Evolutionary conservation across 2,113 vertebrate genomes (phyloP), one percentile per base, ranked within the genome.

Genomic region (Pomatorhinus ruficollis): DNA sequence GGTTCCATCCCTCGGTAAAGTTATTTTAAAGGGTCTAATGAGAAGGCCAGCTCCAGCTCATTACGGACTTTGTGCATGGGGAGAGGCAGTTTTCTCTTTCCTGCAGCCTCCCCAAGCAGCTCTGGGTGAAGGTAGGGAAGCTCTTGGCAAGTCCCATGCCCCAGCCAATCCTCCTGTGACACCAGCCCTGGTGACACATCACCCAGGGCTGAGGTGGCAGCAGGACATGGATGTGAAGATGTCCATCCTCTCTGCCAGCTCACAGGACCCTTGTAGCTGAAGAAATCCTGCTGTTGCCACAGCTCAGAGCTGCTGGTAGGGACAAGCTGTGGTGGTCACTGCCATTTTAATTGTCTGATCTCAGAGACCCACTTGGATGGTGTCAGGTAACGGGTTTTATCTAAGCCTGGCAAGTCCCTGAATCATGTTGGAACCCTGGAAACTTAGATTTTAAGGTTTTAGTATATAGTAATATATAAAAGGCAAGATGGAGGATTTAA

Each of bases 31-130:
- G 6, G 7, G 12, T 53, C 25, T 92, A 83, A 93, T 2, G 37
- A 83, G 77, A 65, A 15, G 60, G 45, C 23, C 65, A 60, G 8
- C 19, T 65, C 25, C 70, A 84, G 44, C 69, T 94, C 74, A 57
- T 87, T 64, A 65, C 16, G 15, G n/a, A 56, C 4, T 22, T 33
- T 28, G 27, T 1, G 2, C 11, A 0, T 1, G 28, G 17, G 31
- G 25, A 79, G 31, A 71, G 10, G 40, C 25, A 74, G 15, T 24
- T 75, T 35, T 47, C 23, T 39, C 18, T 56, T 71, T 52, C 27
- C 63, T 63, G 28, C 31, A 69, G 42, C 18, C 14, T 76, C n/a
- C 40, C 18, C 30, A 10, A 0, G 37, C 66, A 80, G 14, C 25
- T 8, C 18, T 0, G 1, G 25, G 6, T 45, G 47, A 52, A 56